Conservation (phyloP, 2,888 invertebrate species). For the Drosophila demipolita region DNA sequence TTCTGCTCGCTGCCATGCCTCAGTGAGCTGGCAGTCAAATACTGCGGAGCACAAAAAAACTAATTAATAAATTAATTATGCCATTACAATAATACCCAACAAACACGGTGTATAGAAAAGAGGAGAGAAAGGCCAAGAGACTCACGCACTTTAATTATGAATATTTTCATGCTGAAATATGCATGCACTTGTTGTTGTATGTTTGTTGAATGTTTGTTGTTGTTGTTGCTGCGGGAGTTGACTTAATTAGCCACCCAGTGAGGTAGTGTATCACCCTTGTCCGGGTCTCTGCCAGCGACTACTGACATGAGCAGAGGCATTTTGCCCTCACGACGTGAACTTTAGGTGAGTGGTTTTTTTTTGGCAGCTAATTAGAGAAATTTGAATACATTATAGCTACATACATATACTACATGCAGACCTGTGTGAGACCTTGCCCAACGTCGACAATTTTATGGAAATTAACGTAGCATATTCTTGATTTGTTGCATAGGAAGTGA, state of each 20-base stretch:
- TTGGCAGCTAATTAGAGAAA: constrained; percentile 70
- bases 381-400: constrained; percentile 60
- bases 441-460: constrained; percentile 54
- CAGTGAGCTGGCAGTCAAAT: constrained; percentile 48
- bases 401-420: neutral
- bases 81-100: constrained; percentile 70
- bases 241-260: constrained; percentile 76
- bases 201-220: constrained; percentile 23
- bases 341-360: constrained; percentile 50
- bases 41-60: constrained; percentile 52
- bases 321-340: constrained; percentile 39
- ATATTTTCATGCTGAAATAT: constrained; percentile 78
- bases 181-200: constrained; percentile 53
- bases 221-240: constrained; percentile 70
- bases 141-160: constrained; percentile 79
- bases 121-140: constrained; percentile 5
- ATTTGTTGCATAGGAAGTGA: constrained; percentile 28
- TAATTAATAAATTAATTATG: constrained; percentile 82
- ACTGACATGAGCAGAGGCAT: constrained; percentile 37
- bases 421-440: constrained; percentile 43
- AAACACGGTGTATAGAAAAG: constrained; percentile 4
- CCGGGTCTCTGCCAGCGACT: constrained; percentile 2
- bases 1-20: constrained; percentile 61
- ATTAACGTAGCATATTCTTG: constrained; percentile 39
- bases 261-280: constrained; percentile 39